Percentiles rank a stretch among this genome's conserved stretches.
Conservation (phyloP, 1,140 invertebrate species). For the Rhopalosiphum maidis region DNA sequence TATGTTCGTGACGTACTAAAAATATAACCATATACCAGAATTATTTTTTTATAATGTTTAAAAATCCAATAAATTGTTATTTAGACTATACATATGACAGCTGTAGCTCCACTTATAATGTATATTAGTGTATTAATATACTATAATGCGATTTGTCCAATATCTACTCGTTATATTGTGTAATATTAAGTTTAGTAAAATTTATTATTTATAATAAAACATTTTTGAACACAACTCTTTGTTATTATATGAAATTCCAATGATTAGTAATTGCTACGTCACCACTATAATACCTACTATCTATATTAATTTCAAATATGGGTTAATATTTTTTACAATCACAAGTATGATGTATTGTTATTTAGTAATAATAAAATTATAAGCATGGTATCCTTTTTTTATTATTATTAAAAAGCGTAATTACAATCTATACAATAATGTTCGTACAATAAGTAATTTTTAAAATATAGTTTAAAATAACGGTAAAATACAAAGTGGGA, state of each 20-base stretch:
- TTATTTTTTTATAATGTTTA: neutral
- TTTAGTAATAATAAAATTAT: neutral
- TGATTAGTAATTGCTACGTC: neutral
- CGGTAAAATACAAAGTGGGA: too few relatives aligned
- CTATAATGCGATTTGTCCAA: neutral
- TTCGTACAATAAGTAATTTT: too few relatives aligned
- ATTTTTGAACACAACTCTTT: neutral
- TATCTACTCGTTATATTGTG: neutral
- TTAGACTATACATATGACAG: neutral
- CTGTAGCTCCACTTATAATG: neutral
- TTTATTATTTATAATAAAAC: constrained; percentile 1
- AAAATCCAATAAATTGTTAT: neutral
- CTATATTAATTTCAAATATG: neutral
- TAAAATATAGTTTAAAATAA: too few relatives aligned
- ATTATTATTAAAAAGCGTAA: too few relatives aligned
- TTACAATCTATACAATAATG: too few relatives aligned
- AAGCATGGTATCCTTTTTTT: neutral
- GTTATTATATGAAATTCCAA: neutral
- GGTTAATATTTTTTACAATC: neutral
- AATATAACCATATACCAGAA: neutral
- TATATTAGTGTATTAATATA: neutral
- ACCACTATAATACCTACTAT: neutral
- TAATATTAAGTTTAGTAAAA: neutral
- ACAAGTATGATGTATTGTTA: neutral
- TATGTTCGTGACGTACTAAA: neutral